phyloP scores from a whole-genome alignment of 2,797 vertebrate genomes.

The Lophius americanus region DNA sequence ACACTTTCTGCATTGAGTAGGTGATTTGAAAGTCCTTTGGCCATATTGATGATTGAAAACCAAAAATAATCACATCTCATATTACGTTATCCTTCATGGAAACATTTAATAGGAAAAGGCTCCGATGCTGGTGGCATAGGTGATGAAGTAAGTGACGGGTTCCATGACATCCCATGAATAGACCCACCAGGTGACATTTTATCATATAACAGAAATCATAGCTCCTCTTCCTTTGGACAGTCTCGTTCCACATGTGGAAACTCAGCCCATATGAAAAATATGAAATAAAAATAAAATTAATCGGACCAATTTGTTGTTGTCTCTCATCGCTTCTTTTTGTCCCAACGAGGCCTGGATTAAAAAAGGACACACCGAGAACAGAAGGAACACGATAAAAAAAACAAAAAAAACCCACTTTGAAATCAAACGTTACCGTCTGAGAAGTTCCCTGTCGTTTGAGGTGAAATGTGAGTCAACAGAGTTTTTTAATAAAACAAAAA shows the following conservation, averaged over 20 bases:
- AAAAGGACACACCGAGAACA: slow-evolving; percentile 19
- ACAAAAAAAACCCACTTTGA: slow-evolving; percentile 30
- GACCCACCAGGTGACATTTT: slow-evolving; percentile 92
- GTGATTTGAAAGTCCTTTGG: too few species aligned
- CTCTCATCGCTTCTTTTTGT: slow-evolving; percentile 36
- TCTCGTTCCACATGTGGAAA: slow-evolving; percentile 24
- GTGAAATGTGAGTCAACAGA: slow-evolving; percentile 57
- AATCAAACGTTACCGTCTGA: slow-evolving; percentile 26
- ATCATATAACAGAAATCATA: slow-evolving; percentile 47
- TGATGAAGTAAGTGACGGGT: slow-evolving; percentile 95
- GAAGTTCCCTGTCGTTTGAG: slow-evolving; percentile 46
- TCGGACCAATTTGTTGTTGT: slow-evolving; percentile 53
- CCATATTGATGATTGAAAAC: too few species aligned
- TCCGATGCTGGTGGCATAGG: slow-evolving; percentile 90
- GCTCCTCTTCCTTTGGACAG: slow-evolving; percentile 50
- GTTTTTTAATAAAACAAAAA: too few species aligned
- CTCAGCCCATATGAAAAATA: slow-evolving; percentile 36
- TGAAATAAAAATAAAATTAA: slow-evolving; percentile 62
- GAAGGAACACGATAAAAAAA: slow-evolving; percentile 18
- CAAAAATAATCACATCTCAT: too few species aligned
- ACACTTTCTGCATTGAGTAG: too few species aligned
- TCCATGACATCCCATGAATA: slow-evolving; percentile 99
- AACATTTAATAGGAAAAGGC: slow-evolving; percentile 86
- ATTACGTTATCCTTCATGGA: too few species aligned
- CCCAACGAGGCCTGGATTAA: slow-evolving; percentile 27